Evolutionary conservation across 2,113 vertebrate species (phyloP).

Genomic region (Peromyscus californicus): DNA sequence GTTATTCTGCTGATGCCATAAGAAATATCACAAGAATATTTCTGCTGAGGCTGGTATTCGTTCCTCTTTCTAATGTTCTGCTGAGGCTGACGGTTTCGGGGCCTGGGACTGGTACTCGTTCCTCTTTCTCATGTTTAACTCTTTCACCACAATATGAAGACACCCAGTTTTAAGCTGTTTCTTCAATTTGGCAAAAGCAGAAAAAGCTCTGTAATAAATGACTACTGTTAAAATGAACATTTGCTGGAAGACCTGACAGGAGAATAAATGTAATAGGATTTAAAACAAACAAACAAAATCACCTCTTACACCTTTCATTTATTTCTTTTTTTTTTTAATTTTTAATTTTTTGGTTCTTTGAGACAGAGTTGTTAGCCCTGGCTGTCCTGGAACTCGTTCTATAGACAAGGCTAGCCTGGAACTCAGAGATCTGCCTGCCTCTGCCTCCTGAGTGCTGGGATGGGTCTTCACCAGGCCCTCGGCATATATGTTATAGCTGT

Average conservation of each 20-base stretch:
- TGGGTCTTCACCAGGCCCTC: background rate
- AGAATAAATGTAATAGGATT: background rate
- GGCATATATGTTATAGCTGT: background rate
- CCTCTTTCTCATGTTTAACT: too few relatives aligned
- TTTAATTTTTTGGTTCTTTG: background rate
- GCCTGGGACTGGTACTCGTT: too few relatives aligned
- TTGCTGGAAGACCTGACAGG: background rate
- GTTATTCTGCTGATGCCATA: too few relatives aligned
- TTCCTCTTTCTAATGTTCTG: too few relatives aligned
- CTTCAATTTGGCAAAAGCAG: background rate
- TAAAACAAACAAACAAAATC: too few relatives aligned
- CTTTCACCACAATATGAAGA: background rate
- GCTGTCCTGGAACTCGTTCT: background rate
- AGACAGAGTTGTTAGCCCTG: background rate
- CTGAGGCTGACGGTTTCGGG: too few relatives aligned
- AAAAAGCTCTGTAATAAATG: background rate
- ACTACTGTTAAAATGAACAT: background rate
- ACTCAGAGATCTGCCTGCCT: background rate
- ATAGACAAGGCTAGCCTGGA: background rate
- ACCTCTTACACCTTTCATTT: too few relatives aligned
- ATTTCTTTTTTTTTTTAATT: background rate
- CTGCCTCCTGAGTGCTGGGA: background rate
- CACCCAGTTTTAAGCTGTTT: background rate
- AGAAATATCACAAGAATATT: too few relatives aligned
- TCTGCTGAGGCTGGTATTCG: too few relatives aligned